Conservation (phyloP, 37 sponge, comb jelly and placozoan genomes). For the Oopsacas minuta region DNA sequence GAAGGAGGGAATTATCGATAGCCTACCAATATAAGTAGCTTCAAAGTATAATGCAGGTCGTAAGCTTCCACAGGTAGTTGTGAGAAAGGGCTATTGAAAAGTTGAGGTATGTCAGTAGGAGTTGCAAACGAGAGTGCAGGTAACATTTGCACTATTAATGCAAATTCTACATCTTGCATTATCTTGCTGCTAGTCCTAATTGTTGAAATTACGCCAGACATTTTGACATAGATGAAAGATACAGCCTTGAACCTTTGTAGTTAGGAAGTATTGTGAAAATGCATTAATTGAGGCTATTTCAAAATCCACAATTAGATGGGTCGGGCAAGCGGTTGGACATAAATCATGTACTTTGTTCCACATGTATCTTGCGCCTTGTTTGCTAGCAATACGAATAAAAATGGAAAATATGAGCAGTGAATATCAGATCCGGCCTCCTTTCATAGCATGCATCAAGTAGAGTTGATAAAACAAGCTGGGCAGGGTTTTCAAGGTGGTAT, state of each 20-base stretch:
- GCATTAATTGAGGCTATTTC: too few species aligned
- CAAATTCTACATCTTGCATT: conserved; percentile 14
- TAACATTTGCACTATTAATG: conserved; percentile 11
- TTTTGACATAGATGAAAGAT: too few species aligned
- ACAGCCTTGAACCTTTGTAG: too few species aligned
- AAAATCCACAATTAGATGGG: conserved; percentile 17
- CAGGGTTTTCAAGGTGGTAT: too few species aligned
- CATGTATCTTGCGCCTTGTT: neutral
- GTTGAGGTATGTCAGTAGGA: conserved; percentile 11
- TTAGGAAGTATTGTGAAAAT: too few species aligned
- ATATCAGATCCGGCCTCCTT: too few species aligned
- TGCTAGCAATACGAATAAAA: neutral
- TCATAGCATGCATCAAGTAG: neutral
- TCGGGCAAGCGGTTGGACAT: conserved; percentile 19
- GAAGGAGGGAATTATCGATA: too few species aligned
- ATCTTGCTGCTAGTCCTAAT: conserved; percentile 17
- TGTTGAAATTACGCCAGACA: conserved; percentile 14
- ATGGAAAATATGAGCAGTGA: too few species aligned
- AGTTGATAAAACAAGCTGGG: too few species aligned
- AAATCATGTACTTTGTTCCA: too few species aligned
- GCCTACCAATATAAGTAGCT: conserved; percentile 5
- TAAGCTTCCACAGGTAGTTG: conserved; percentile 20
- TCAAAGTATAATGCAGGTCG: conserved; percentile 10
- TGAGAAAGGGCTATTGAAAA: conserved; percentile 3
- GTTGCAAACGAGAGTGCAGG: conserved; percentile 19